Conservation (phyloP, 2,888 invertebrate species). For the Drymonia ruficornis region DNA sequence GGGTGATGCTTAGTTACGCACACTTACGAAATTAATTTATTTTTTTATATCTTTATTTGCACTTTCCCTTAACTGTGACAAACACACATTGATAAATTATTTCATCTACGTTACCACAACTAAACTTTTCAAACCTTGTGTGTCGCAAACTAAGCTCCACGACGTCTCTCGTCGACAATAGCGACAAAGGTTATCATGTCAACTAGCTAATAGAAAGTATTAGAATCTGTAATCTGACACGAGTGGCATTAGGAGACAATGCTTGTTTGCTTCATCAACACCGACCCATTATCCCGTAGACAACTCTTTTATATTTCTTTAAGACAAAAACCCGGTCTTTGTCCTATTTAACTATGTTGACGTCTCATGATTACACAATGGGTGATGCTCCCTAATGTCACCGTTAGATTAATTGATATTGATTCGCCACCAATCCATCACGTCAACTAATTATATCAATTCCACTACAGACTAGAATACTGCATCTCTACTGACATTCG, state of each 20-base stretch:
- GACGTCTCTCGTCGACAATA: constrained; percentile 12
- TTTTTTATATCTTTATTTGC: too few relatives aligned
- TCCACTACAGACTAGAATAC: too few relatives aligned
- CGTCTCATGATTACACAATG: not conserved
- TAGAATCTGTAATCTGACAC: constrained; percentile 24
- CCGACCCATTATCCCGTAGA: constrained; percentile 21
- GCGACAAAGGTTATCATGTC: constrained; percentile 17
- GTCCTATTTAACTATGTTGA: not conserved
- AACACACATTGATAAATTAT: too few relatives aligned
- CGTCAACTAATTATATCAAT: too few relatives aligned
- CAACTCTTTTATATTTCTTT: constrained; percentile 16
- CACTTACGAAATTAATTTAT: too few relatives aligned
- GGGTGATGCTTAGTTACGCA: not conserved
- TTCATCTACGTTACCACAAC: too few relatives aligned
- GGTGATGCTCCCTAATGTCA: too few relatives aligned
- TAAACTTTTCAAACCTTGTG: too few relatives aligned
- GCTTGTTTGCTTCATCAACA: constrained; percentile 22
- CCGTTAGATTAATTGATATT: too few relatives aligned
- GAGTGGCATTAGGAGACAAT: constrained; percentile 31
- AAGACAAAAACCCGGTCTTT: constrained; percentile 1
- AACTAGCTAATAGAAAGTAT: constrained; percentile 17
- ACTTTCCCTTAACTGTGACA: too few relatives aligned
- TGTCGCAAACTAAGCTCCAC: not conserved
- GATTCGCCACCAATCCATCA: too few relatives aligned
- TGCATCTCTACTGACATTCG: too few relatives aligned